phyloP scores from a whole-genome alignment of 2,113 vertebrate genomes.

The Gymnobelideus leadbeateri region DNA sequence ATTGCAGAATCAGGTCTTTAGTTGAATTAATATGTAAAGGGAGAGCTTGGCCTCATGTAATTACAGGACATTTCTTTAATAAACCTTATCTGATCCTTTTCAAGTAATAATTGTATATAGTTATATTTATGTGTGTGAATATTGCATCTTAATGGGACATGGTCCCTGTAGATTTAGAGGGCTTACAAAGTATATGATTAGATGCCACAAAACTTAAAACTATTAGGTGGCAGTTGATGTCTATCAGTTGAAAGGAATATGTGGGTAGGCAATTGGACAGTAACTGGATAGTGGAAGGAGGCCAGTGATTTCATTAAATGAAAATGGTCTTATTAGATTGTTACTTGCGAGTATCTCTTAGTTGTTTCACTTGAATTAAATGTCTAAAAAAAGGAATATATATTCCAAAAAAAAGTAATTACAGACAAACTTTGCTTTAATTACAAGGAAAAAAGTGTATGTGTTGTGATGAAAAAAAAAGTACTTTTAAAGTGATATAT shows the following conservation, averaged over 20 bases:
- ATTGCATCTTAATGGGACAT: constrained; percentile 67
- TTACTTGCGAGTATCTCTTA: constrained; percentile 71
- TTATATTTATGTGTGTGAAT: constrained; percentile 76
- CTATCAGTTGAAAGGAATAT: constrained; percentile 37
- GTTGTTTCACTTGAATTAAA: constrained; percentile 73
- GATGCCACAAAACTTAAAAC: neutral
- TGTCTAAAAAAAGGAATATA: constrained; percentile 61
- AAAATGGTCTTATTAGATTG: constrained; percentile 77
- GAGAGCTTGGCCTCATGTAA: constrained; percentile 72
- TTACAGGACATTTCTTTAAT: constrained; percentile 75
- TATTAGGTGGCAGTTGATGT: neutral
- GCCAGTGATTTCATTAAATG: constrained; percentile 58
- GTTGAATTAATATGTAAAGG: constrained; percentile 72
- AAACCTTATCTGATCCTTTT: constrained; percentile 78
- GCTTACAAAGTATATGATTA: constrained; percentile 29
- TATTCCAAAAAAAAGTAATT: constrained; percentile 72
- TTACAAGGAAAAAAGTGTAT: constrained; percentile 73
- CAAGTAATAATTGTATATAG: constrained; percentile 69
- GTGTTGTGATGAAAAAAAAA: constrained; percentile 77
- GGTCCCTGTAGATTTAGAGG: constrained; percentile 66
- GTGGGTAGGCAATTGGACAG: constrained; percentile 30
- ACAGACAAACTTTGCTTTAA: constrained; percentile 73
- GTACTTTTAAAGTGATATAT: constrained; percentile 81
- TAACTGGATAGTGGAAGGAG: constrained; percentile 33
- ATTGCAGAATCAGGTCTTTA: constrained; percentile 13